Evolutionary conservation across 2,888 invertebrate genomes (phyloP), one percentile per base, ranked within the genome.

Genomic region (Lysandra bellargus): DNA sequence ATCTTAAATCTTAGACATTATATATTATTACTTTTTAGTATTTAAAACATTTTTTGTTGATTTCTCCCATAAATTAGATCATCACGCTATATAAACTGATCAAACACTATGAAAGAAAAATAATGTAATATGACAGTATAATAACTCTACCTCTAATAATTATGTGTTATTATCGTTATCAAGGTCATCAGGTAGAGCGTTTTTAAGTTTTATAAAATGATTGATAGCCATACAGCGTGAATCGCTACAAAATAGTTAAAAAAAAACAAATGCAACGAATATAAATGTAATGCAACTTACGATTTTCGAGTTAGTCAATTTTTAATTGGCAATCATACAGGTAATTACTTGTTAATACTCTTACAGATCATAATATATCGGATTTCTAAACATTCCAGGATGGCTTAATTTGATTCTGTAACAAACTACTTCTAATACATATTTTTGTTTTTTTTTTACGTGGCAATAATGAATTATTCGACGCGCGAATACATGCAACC

Each of bases 401-500:
- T 69, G 69, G 33, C 69, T 33, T 30, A 33, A 69, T 69, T 69
- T 69, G 69, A 69, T 69, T 74, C 6, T 44, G 73, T 74, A 74
- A 74, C 17, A 5, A 12, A 72, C 4, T 9, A 37, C 37, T 73
- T 44, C 44, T 44, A 7, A 44, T 44, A 44, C 44, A 1, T 4
- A 44, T 44, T 44, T 44, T 40, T 40, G 40, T 72, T 75, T 78
- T 23, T 61, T 64, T 64, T 69, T 49, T 72, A 44, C 75, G 12
- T 30, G 73, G 69, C 49, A 2, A 74, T 53, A 78, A 64, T 53
- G 30, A 78, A 80, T 23, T 60, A 77, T 78, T 78, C 78, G 23
- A 49, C 75, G 78, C 73, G 73, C 79, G 53, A 80, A 80, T 81
- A 75, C 44, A 74, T 80, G 60, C 81, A 82, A 83, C 82, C 81